phyloP scores from a whole-genome alignment of 2,113 vertebrate species.

The Ancistrus triradiatus region DNA sequence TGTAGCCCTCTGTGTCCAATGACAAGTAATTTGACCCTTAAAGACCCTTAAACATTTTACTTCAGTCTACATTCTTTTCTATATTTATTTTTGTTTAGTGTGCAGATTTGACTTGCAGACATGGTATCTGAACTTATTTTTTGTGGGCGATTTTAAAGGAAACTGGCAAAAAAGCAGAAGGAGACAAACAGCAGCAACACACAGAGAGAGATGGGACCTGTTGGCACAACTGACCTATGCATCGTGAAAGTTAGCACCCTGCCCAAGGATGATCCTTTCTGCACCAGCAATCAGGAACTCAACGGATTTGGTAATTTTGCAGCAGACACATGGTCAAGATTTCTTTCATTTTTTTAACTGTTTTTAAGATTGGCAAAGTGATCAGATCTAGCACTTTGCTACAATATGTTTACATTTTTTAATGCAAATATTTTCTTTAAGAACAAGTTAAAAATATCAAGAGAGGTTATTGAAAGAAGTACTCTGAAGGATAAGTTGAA shows the following conservation, averaged over 20 bases:
- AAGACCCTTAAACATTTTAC: too few species aligned
- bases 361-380: too few species aligned
- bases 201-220: constrained; percentile 92
- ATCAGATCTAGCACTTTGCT: too few species aligned
- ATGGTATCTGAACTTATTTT: constrained; percentile 55
- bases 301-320: constrained; percentile 89
- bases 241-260: constrained; percentile 84
- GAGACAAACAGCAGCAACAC: constrained; percentile 89
- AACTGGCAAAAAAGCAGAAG: constrained; percentile 98
- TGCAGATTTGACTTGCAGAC: constrained; percentile 7
- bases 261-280: constrained; percentile 91
- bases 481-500: too few species aligned
- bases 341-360: too few species aligned
- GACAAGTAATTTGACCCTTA: too few species aligned
- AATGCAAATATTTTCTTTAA: too few species aligned
- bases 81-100: neutral
- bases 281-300: constrained; percentile 90
- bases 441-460: too few species aligned
- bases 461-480: too few species aligned
- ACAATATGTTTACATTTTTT: too few species aligned
- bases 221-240: constrained; percentile 84
- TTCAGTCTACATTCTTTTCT: neutral
- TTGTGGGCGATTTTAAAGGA: constrained; percentile 79
- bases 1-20: too few species aligned
- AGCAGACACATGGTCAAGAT: too few species aligned